These are phyloP conservation scores for Panthera tigris DNA, from an alignment of 2,113 vertebrate genomes.

Conservation along the genomic window DNA sequence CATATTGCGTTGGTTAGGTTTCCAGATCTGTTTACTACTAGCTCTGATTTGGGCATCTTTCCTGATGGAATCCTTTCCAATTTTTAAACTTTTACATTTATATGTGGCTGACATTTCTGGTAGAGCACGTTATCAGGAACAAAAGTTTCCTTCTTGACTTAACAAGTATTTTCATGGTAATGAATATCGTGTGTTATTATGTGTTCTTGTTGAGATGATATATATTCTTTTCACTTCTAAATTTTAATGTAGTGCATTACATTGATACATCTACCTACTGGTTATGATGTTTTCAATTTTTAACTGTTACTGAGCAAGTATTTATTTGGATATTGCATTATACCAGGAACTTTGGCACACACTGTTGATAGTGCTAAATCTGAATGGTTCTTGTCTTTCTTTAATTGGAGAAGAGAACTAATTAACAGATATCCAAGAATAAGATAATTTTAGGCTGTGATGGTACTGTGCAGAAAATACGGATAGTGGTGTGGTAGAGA, in stretches of 20 bases:
- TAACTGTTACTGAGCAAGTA: neutral
- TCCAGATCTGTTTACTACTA: slow-evolving; percentile 1
- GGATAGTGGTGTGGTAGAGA: neutral
- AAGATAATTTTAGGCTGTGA: neutral
- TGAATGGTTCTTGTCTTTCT: neutral
- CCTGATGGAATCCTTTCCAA: neutral
- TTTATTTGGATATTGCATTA: slow-evolving; percentile 38
- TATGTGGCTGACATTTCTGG: neutral
- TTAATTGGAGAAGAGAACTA: neutral
- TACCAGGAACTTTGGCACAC: neutral
- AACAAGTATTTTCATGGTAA: neutral
- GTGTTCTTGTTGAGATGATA: neutral
- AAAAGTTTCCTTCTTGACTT: neutral
- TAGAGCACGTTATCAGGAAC: neutral
- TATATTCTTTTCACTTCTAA: slow-evolving; percentile 14
- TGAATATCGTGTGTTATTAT: neutral
- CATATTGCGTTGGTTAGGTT: neutral
- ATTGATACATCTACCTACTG: neutral
- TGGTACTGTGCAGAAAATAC: neutral
- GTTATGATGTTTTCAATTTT: slow-evolving; percentile 25
- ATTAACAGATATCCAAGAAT: neutral
- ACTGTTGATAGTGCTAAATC: neutral
- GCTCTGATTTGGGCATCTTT: slow-evolving; percentile 50
- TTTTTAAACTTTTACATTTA: neutral
- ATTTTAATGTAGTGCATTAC: neutral